These are phyloP conservation scores for Phragmatobia fuliginosa DNA, from an alignment of 2,888 invertebrate species.

Conservation along the genomic window DNA sequence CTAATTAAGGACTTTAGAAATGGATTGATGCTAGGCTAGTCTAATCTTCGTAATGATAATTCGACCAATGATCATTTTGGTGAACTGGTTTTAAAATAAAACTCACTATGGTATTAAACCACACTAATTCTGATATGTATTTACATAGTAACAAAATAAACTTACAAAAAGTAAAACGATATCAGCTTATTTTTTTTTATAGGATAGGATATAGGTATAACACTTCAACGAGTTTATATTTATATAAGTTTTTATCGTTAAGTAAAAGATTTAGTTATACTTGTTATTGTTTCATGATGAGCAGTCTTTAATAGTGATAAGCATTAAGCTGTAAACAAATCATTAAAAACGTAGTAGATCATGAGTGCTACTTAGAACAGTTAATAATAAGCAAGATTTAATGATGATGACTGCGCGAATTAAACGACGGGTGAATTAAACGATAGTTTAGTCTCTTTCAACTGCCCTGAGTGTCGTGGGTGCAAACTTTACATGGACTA, in stretches of 20 bases:
- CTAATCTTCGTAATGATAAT: not conserved
- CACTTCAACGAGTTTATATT: not conserved
- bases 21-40: not conserved
- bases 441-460: too few relatives aligned
- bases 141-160: not conserved
- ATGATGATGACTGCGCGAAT: not conserved
- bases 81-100: not conserved
- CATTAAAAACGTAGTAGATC: not conserved
- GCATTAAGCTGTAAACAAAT: not conserved
- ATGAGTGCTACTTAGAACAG: not conserved
- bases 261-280: not conserved
- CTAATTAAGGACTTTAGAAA: too few relatives aligned
- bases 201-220: not conserved
- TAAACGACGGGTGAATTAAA: too few relatives aligned
- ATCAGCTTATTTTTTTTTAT: too few relatives aligned
- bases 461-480: not conserved
- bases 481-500: too few relatives aligned
- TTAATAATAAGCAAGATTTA: not conserved
- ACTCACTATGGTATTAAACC: too few relatives aligned
- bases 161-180: too few relatives aligned
- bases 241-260: not conserved
- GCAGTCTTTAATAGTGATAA: not conserved
- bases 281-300: not conserved
- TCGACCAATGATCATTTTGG: not conserved
- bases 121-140: not conserved